A percentile compares a stretch with the other conserved stretches of the same genome.
Conservation (phyloP, 2,797 vertebrate species). For the Sparus aurata region DNA sequence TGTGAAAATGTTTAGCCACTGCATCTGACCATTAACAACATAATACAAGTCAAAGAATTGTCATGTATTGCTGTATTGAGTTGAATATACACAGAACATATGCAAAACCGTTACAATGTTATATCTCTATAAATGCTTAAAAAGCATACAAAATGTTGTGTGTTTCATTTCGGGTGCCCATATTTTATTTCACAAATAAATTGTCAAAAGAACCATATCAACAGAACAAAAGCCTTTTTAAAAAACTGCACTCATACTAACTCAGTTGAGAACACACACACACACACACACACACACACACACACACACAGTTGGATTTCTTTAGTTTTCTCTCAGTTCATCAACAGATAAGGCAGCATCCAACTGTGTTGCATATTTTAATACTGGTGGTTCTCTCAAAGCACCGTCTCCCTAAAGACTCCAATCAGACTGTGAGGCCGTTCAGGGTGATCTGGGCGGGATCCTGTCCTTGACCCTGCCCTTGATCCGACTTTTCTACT, state of each 20-base stretch:
- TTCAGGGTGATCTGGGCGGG: constrained; percentile 69
- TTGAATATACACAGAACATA: neutral
- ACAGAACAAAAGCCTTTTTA: neutral
- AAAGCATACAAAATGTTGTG: neutral
- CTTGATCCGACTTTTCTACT: constrained; percentile 32
- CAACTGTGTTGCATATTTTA: neutral
- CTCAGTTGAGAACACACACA: neutral
- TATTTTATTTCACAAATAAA: constrained; percentile 17
- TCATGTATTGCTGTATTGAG: neutral
- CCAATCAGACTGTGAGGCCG: constrained; percentile 87
- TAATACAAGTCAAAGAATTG: neutral
- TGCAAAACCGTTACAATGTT: neutral
- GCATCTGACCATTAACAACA: constrained; percentile 2
- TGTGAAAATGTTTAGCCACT: neutral
- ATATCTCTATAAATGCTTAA: constrained; percentile 1
- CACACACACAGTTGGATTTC: constrained; percentile 1
- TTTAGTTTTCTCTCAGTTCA: constrained; percentile 3
- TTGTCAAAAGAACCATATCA: constrained; percentile 8
- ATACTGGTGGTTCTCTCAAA: constrained; percentile 70
- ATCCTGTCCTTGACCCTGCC: constrained; percentile 57
- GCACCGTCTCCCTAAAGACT: constrained; percentile 87
- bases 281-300: constrained; percentile 2
- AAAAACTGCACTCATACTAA: constrained; percentile 3
- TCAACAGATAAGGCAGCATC: neutral
- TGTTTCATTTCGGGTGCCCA: neutral